Conservation (phyloP, 2,113 vertebrate species). For the Grammomys dolichurus region DNA sequence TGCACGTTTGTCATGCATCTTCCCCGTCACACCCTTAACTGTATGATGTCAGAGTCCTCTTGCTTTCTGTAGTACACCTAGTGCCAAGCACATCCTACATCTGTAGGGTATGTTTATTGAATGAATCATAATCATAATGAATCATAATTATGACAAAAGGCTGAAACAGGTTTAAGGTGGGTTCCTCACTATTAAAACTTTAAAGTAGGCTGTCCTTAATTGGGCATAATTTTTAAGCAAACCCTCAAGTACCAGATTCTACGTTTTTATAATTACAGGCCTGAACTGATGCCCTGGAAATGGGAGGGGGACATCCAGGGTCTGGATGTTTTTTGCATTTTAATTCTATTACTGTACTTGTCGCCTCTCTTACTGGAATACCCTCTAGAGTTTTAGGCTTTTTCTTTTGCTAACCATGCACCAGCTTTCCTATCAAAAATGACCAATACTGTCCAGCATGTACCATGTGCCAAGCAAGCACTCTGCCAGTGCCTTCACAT, state of each 20-base stretch:
- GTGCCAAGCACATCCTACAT: too few species aligned
- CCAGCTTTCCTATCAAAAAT: not conserved
- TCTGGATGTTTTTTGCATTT: not conserved
- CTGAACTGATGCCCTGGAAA: not conserved
- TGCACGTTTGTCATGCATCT: not conserved
- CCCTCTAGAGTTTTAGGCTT: not conserved
- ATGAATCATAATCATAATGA: not conserved
- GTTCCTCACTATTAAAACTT: not conserved
- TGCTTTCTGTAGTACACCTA: not conserved
- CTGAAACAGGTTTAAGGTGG: not conserved
- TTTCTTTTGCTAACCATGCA: not conserved
- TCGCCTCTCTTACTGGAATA: not conserved
- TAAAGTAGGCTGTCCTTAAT: not conserved
- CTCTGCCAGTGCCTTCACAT: not conserved
- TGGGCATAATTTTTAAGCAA: not conserved
- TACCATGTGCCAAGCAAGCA: not conserved
- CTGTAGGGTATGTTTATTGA: not conserved
- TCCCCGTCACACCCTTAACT: not conserved
- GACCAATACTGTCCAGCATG: not conserved
- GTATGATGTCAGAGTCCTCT: not conserved
- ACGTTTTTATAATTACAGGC: not conserved
- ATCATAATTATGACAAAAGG: not conserved
- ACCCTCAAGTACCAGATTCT: not conserved
- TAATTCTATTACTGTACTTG: not conserved
- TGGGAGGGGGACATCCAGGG: not conserved